Evolutionary conservation across 1,140 invertebrate species (phyloP), one percentile per base, ranked within the genome.

Genomic region (Nebria ingens): DNA sequence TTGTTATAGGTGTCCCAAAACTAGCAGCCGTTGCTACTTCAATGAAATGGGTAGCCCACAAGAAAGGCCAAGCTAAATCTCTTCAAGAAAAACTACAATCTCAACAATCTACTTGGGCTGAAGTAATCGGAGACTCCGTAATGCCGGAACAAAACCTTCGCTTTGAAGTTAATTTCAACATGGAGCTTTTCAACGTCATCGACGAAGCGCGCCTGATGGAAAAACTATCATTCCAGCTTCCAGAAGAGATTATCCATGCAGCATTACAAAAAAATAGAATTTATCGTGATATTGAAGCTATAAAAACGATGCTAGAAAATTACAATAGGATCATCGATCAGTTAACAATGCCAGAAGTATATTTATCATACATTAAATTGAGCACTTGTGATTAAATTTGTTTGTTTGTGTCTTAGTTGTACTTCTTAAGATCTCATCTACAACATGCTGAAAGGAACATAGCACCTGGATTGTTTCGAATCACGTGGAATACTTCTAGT

Each of bases 401-500:
- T 2, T 22, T 29, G 55, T 42, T 56, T 45, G 62, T 62, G 21
- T 61, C n/a, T n/a, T n/a, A 79, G 77, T 68, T 84, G 3, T 73
- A 81, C 58, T 76, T 89, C 19, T 66, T 88, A 59, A 84, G 82
- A 54, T 74, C 75, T 0, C 80, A 83, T 58, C 75, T 93, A 2
- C 72, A 79, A 63, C 80, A 89, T 34, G 78, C 90, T 42, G 86
- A 91, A 63, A 78, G 84, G 19, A 77, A 83, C 40, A 85, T 95
- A 52, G 79, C 87, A 55, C 86, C 88, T 20, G 91, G 90, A 4
- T 68, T 87, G 0, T 84, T 82, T 3, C 77, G 90, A 21, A 82
- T 91, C 21, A 89, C 85, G 53, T 94, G 91, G 91, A 85, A 82
- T 57, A 89, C 88, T 0, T 72, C 93, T 2, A 83, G 84, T 12